phyloP scores from a whole-genome alignment of 2,888 invertebrate genomes.

The Ophion costatus region DNA sequence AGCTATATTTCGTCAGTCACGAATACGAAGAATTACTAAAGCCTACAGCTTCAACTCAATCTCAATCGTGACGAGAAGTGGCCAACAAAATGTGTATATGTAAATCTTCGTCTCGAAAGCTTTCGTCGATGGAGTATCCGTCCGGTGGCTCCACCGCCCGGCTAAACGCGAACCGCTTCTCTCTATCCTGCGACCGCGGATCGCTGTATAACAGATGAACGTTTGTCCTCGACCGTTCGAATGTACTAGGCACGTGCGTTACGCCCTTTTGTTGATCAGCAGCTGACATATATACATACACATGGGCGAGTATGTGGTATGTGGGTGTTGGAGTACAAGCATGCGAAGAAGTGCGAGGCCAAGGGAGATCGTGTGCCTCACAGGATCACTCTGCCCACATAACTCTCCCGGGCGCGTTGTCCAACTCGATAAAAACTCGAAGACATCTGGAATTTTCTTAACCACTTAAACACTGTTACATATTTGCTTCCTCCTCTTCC shows the following conservation, averaged over 20 bases:
- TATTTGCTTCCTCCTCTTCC: conserved; percentile 31
- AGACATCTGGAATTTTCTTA: conserved; percentile 71
- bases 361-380: conserved; percentile 70
- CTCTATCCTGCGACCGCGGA: not conserved
- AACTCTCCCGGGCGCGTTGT: conserved; percentile 58
- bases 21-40: too few relatives aligned
- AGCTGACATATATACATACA: conserved; percentile 8
- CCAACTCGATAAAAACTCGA: conserved; percentile 54
- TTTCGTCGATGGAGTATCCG: conserved; percentile 40
- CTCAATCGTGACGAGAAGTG: not conserved
- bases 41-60: too few relatives aligned
- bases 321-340: too few relatives aligned
- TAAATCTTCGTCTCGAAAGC: not conserved
- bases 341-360: not conserved
- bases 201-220: too few relatives aligned
- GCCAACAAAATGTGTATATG: not conserved
- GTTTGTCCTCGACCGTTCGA: too few relatives aligned
- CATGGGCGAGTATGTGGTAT: not conserved
- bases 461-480: conserved; percentile 60
- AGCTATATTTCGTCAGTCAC: too few relatives aligned
- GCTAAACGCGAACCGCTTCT: conserved; percentile 16
- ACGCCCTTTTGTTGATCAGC: conserved; percentile 12
- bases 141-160: conserved; percentile 66
- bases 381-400: conserved; percentile 50
- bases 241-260: too few relatives aligned